Evolutionary conservation across 1,140 invertebrate genomes (phyloP).

Genomic region (Leptinotarsa lineolata): DNA sequence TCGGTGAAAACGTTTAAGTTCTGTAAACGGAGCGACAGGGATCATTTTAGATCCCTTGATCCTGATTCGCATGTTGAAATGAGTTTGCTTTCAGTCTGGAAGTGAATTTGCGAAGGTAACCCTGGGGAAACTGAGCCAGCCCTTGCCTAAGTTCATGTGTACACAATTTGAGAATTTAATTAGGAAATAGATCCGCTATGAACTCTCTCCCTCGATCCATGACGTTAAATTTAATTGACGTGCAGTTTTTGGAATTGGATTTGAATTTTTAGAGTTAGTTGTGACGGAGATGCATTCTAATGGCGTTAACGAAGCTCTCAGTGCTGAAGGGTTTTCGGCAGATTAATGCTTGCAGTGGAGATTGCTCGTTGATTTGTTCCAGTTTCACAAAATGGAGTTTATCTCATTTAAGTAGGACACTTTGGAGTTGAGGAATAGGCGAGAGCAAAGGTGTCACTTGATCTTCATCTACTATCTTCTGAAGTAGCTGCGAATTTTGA

Average conservation of each 20-base stretch:
- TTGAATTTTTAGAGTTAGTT: conserved; percentile 1
- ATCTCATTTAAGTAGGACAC: too few relatives aligned
- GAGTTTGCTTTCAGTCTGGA: conserved; percentile 21
- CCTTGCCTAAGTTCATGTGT: conserved; percentile 5
- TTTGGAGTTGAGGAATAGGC: too few relatives aligned
- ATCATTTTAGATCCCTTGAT: conserved; percentile 12
- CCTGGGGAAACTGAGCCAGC: background rate
- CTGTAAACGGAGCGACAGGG: conserved; percentile 10
- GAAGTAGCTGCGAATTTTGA: too few relatives aligned
- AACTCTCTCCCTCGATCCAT: conserved; percentile 1
- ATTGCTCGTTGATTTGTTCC: too few relatives aligned
- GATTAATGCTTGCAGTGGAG: too few relatives aligned
- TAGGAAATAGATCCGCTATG: conserved; percentile 2
- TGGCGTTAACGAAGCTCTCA: too few relatives aligned
- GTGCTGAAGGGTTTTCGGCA: too few relatives aligned
- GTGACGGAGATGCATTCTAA: background rate
- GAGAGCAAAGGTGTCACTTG: too few relatives aligned
- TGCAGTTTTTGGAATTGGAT: conserved; percentile 3
- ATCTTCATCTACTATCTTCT: too few relatives aligned
- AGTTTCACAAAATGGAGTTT: too few relatives aligned
- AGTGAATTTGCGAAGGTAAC: conserved; percentile 21
- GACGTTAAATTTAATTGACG: conserved; percentile 6
- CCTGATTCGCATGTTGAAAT: conserved; percentile 20
- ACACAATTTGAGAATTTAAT: conserved; percentile 4
- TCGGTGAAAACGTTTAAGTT: conserved; percentile 22